Conservation (phyloP, 2,888 invertebrate genomes). For the Yponomeuta evonymella region DNA sequence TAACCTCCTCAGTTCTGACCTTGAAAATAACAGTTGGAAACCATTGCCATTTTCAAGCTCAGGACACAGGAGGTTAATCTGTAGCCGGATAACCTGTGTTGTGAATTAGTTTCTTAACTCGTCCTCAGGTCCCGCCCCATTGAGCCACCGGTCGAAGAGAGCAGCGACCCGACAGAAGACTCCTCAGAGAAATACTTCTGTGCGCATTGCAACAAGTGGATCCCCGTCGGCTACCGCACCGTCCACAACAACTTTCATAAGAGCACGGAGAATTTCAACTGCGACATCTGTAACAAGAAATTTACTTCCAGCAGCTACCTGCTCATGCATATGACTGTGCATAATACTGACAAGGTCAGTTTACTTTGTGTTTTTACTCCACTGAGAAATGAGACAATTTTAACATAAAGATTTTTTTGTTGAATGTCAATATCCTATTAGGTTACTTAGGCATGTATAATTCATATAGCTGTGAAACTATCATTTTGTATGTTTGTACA, state of each 20-base stretch:
- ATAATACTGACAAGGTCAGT: constrained; percentile 71
- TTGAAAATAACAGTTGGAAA: too few relatives aligned
- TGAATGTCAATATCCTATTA: too few relatives aligned
- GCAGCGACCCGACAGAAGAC: constrained; percentile 36
- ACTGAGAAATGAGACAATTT: too few relatives aligned
- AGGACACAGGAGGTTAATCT: too few relatives aligned
- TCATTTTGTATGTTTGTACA: too few relatives aligned
- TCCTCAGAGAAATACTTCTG: constrained; percentile 59
- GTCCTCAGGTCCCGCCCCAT: constrained; percentile 50
- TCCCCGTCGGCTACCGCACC: constrained; percentile 59
- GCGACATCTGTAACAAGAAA: constrained; percentile 83
- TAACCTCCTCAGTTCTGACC: too few relatives aligned
- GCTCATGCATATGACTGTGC: constrained; percentile 85
- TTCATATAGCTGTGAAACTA: too few relatives aligned
- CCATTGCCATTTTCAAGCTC: too few relatives aligned
- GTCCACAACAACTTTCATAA: constrained; percentile 84
- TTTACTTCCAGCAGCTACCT: constrained; percentile 80
- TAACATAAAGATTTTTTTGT: too few relatives aligned
- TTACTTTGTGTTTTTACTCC: neutral
- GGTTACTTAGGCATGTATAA: too few relatives aligned
- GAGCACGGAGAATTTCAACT: constrained; percentile 74
- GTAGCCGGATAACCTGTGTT: too few relatives aligned
- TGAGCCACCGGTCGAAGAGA: constrained; percentile 61
- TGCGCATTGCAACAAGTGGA: constrained; percentile 69
- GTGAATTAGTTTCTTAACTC: neutral